Base-by-base conservation (phyloP, 2,797 vertebrate genomes). In the Xiphophorus birchmanni region DNA sequence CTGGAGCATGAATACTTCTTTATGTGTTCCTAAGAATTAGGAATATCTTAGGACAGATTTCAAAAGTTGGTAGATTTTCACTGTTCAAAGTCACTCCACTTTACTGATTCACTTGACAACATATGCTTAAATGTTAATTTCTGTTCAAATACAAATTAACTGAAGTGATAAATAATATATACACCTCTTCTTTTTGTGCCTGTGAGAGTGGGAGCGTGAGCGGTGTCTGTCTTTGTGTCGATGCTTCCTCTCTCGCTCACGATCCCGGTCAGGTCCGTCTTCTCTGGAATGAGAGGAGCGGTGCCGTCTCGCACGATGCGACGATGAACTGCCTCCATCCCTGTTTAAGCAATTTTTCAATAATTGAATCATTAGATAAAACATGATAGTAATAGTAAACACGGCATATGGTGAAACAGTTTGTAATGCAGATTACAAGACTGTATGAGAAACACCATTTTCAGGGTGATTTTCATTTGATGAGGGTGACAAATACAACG, bases 201-300 rank as follows among this genome's bases (percentile, higher is more conserved):
- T 93, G 93, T 96, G 96, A 60, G 96, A 96, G 89, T 96, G 94
- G 23, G 96, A 96, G 84, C 92, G 95, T 4, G 96, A 96, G 88
- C 95, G 96, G 84, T 96, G 96, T n/a, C 92, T 83, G 0, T 96
- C 96, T 83, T 95, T 96, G 93, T 96, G 95, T 75, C 96, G 93
- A 83, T 96, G 96, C 84, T 95, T 96, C 84, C 95, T 90, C 80
- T 96, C 94, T 79, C 94, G 78, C 21, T 96, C 95, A 5, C 95
- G 82, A 71, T 95, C 95, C 48, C 94, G 86, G 1, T 95, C 94
- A 0, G 84, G 86, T 4, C 88, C 94, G 26, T 95, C 94, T 90
- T 96, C 95, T 85, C 94, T 90, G 77, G 95, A 93, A 52, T 80
- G 95, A 75, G 95, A 96, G 21, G 95, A 92, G 54, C 52, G 95